These are phyloP conservation scores for Hemiscyllium ocellatum DNA, from an alignment of 2,113 vertebrate species.

Conservation along the genomic window DNA sequence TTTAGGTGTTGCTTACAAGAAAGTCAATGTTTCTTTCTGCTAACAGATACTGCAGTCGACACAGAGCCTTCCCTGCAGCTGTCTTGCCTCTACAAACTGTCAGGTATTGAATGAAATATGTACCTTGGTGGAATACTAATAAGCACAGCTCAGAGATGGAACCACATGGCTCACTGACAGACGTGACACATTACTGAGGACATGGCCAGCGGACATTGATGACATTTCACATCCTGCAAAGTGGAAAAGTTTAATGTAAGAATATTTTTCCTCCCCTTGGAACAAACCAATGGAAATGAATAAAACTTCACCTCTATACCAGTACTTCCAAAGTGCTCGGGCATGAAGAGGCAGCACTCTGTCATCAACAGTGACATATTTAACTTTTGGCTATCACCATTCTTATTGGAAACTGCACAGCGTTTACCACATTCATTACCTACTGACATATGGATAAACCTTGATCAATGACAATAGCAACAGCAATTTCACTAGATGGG, in stretches of 20 bases:
- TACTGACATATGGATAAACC: background rate
- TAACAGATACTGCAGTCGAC: background rate
- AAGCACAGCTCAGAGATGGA: background rate
- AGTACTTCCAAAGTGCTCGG: background rate
- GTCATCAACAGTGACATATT: background rate
- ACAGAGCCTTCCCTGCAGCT: background rate
- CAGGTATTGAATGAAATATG: background rate
- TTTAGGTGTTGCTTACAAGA: background rate
- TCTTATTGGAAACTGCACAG: background rate
- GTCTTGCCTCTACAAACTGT: background rate
- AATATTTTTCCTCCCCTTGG: background rate
- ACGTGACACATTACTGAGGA: background rate
- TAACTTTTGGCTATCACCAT: background rate
- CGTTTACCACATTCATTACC: background rate
- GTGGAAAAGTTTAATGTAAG: background rate
- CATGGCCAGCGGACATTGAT: background rate
- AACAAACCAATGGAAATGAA: background rate
- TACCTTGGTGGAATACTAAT: conserved; percentile 26
- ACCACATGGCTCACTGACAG: background rate
- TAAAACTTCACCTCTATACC: background rate
- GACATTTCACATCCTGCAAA: conserved; percentile 17
- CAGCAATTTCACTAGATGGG: background rate
- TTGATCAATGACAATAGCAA: background rate
- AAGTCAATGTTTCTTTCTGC: conserved; percentile 11
- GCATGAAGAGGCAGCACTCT: background rate